phyloP scores from a whole-genome alignment of 2,113 vertebrate species.

The Eublepharis macularius region DNA sequence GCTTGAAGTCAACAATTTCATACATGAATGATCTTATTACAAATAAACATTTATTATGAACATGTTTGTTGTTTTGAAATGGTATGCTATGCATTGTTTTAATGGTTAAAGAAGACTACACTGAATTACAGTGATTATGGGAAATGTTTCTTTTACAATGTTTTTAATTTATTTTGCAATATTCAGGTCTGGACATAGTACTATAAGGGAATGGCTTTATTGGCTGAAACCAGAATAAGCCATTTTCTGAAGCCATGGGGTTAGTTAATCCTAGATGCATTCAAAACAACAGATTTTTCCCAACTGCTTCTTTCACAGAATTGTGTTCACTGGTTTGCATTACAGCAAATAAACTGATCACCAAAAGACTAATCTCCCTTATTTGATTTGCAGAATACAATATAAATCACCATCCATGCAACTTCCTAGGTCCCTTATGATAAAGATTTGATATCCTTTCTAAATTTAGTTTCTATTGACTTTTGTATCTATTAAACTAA shows the following conservation, averaged over 20 bases:
- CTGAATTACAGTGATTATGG: background rate
- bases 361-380: slow-evolving; percentile 42
- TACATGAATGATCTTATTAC: slow-evolving; percentile 5
- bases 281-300: slow-evolving; percentile 7
- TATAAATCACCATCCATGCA: slow-evolving; percentile 47
- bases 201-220: slow-evolving; percentile 30
- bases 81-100: background rate
- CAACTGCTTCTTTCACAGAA: background rate
- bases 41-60: slow-evolving; percentile 3
- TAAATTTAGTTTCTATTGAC: slow-evolving; percentile 61
- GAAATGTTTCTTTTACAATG: background rate
- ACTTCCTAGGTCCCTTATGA: slow-evolving; percentile 43
- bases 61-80: background rate
- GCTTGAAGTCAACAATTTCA: background rate
- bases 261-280: slow-evolving; percentile 18
- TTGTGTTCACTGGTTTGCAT: slow-evolving; percentile 49
- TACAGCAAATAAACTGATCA: slow-evolving; percentile 55
- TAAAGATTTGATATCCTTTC: slow-evolving; percentile 53
- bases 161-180: slow-evolving; percentile 29
- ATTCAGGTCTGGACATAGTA: background rate
- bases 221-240: slow-evolving; percentile 29
- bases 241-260: slow-evolving; percentile 22
- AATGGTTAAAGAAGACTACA: background rate
- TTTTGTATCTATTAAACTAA: slow-evolving; percentile 55
- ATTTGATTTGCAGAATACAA: slow-evolving; percentile 46